phyloP scores from a whole-genome alignment of 2,797 vertebrate genomes.

The Etheostoma nigrum region DNA sequence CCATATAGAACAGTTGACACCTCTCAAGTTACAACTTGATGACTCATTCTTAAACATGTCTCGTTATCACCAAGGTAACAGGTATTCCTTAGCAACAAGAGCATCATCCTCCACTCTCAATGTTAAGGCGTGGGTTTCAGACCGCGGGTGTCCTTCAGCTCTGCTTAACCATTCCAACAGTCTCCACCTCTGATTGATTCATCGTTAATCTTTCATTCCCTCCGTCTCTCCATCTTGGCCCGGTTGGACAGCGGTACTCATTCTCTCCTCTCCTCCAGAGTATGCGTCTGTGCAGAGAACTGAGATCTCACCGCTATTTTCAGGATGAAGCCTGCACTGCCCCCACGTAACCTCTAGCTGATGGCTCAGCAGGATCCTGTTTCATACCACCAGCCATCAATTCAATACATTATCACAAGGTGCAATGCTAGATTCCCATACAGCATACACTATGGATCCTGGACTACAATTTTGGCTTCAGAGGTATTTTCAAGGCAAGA shows the following conservation, averaged over 20 bases:
- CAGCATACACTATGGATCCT: not conserved
- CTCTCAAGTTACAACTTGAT: conserved; percentile 63
- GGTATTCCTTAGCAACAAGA: conserved; percentile 81
- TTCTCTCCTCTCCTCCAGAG: conserved; percentile 71
- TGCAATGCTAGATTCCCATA: conserved; percentile 16
- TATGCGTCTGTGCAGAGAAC: conserved; percentile 72
- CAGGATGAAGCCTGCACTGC: conserved; percentile 64
- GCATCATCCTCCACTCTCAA: conserved; percentile 62
- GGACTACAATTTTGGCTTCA: not conserved
- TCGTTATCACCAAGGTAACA: conserved; percentile 78
- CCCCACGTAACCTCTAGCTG: conserved; percentile 62
- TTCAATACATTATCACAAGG: conserved; percentile 23
- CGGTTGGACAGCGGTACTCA: conserved; percentile 75
- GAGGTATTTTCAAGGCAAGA: conserved; percentile 13
- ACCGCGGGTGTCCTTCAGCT: conserved; percentile 66
- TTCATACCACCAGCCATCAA: conserved; percentile 28
- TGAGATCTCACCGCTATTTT: conserved; percentile 80
- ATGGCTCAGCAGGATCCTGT: conserved; percentile 50
- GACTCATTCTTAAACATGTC: conserved; percentile 73
- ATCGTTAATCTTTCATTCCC: conserved; percentile 66
- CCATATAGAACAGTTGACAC: conserved; percentile 44
- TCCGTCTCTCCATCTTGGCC: conserved; percentile 65
- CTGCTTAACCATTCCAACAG: conserved; percentile 42
- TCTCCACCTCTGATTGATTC: conserved; percentile 72
- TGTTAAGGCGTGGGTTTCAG: conserved; percentile 67